Base-by-base conservation (phyloP, 2,888 invertebrate species). In the Drosophila yooni region DNA sequence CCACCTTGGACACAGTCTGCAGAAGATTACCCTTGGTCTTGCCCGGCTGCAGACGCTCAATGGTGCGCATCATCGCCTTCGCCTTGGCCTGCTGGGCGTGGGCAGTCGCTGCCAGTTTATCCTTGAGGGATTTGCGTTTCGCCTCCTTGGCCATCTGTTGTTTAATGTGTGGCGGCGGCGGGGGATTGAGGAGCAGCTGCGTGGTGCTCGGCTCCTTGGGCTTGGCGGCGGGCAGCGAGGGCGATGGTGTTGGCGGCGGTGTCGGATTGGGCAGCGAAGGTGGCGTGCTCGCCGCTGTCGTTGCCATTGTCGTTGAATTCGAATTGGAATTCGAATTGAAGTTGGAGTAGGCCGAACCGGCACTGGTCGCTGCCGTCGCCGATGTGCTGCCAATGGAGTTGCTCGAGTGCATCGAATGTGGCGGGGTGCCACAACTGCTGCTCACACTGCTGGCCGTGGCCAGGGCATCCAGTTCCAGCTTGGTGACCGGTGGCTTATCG, bases 11-110 rank as follows among this genome's bases (percentile, higher is more conserved):
- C 31, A 95, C 94, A 90, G 96, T 97, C 46, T 96, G 95, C 33
- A 97, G 94, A 27, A 97, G 94, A 93, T 97, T 97, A 0, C 97
- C 97, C 94, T 97, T 97, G 89, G 97, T 96, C 93, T 97, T 97
- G 0, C 97, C 97, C 0, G 97, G 97, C 88, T 97, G 97, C 59
- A 97, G 93, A 65, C 97, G 94, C 80, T 97, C 97, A 81, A 97
- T 97, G 1, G 97, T 97, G 76, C 97, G 94, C 92, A 97, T 96
- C 71, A 96, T 94, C 93, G 76, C 73, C 68, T 88, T 88, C 27
- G 72, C 76, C 73, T 96, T 94, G 74, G 94, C 92, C 76, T 96
- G 94, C 89, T 94, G 95, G 0, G 88, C 82, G 70, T 91, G 90
- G 1, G 91, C 79, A 87, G 87, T 94, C 82, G 91, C 90, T 6